These are phyloP conservation scores for Drosophila borealis DNA, from an alignment of 2,888 invertebrate species.

Conservation along the genomic window DNA sequence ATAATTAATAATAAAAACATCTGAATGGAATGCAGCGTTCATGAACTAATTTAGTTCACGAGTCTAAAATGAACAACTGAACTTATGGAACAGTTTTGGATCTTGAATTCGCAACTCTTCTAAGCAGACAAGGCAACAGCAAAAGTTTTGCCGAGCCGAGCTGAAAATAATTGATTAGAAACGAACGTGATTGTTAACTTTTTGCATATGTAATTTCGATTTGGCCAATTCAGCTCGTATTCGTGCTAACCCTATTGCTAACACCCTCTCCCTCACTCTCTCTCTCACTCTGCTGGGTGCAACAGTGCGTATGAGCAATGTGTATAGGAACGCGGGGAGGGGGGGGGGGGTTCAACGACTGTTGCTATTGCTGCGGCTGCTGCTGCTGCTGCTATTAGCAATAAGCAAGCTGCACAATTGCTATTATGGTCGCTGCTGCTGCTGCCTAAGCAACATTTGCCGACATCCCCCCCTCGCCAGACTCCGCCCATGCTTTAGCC, in stretches of 20 bases:
- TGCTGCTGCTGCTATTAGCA: constrained; percentile 47
- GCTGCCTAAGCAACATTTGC: constrained; percentile 68
- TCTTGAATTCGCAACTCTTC: constrained; percentile 2
- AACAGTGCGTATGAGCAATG: constrained; percentile 75
- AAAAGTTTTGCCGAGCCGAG: constrained; percentile 58
- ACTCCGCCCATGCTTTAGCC: constrained; percentile 1
- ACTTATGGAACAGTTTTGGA: not conserved
- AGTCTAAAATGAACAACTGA: not conserved
- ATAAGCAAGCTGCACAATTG: constrained; percentile 50
- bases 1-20: too few species aligned
- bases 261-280: not conserved
- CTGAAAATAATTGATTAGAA: constrained; percentile 76
- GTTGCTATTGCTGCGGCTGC: constrained; percentile 20
- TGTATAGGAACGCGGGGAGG: constrained; percentile 20
- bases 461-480: not conserved
- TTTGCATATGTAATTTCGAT: constrained; percentile 77
- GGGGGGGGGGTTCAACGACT: constrained; percentile 26
- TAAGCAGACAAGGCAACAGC: constrained; percentile 12
- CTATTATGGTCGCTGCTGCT: constrained; percentile 55
- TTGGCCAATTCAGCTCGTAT: constrained; percentile 34
- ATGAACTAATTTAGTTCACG: not conserved
- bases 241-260: not conserved
- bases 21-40: too few species aligned
- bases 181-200: constrained; percentile 79
- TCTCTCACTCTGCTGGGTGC: constrained; percentile 47